A percentile compares a stretch with the other conserved stretches of the same genome.
phyloP scores from a whole-genome alignment of 1,140 invertebrate species.

The Ceratosolen fusciceps region DNA sequence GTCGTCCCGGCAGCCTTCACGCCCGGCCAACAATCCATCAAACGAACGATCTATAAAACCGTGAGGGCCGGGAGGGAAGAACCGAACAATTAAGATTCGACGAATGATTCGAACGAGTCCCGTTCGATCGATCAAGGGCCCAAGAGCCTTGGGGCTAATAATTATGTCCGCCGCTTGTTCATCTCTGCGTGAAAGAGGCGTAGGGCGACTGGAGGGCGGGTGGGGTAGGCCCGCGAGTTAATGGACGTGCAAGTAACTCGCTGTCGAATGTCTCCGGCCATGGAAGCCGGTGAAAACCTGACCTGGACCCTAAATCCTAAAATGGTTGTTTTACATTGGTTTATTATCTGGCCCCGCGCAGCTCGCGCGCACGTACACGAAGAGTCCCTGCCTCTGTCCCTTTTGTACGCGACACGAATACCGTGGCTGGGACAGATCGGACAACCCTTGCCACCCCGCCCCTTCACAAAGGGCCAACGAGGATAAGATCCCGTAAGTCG shows the following conservation, averaged over 20 bases:
- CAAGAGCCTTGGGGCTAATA: neutral
- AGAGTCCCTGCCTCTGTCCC: neutral
- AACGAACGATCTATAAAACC: neutral
- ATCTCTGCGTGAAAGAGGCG: neutral
- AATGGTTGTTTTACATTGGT: slow-evolving; percentile 60
- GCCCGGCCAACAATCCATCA: neutral
- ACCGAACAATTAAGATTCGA: neutral
- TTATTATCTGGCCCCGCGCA: slow-evolving; percentile 51
- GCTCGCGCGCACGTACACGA: no score
- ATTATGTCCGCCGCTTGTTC: neutral
- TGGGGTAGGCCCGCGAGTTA: neutral
- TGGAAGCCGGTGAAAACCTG: slow-evolving; percentile 38
- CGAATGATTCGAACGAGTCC: no score
- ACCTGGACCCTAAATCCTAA: slow-evolving; percentile 51
- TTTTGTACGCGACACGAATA: neutral
- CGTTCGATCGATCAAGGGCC: no score
- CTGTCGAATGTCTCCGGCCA: slow-evolving; percentile 3
- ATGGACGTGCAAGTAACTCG: slow-evolving; percentile 38
- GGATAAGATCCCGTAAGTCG: slow-evolving; percentile 29
- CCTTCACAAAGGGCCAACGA: neutral
- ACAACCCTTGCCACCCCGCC: neutral
- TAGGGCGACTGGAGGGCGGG: slow-evolving; percentile 12
- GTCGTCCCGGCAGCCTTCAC: neutral
- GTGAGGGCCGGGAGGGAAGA: neutral
- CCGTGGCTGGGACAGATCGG: neutral